Base-by-base conservation (phyloP, 2,888 invertebrate genomes). In the Merodon equestris region DNA sequence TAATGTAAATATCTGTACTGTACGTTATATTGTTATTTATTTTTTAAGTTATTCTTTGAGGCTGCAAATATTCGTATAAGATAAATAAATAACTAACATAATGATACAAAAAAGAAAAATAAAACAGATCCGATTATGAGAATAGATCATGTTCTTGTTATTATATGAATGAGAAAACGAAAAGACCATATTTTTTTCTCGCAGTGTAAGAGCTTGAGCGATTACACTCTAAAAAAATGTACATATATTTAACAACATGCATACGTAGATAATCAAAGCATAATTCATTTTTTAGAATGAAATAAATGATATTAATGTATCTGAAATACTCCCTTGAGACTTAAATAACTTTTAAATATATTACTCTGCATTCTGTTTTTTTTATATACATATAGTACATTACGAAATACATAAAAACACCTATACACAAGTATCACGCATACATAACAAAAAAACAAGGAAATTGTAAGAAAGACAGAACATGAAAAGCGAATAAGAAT, bases 31-130 rank as follows among this genome's bases (percentile, higher is more conserved):
- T 87, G 87, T 87, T 87, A 87, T 88, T 87, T 88, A 87, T 88
- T 87, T 85, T 86, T 86, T 87, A 87, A 88, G 87, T 88, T 87
- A 87, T 84, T 87, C 85, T 87, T 87, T 83, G 87, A 88, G 88
- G 88, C 88, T 87, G 86, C 85, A 85, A 77, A 81, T 82, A 50
- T 68, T 70, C 48, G 34, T 63, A 58, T 51, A 51, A 44, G 47
- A 34, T 40, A 56, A 64, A 27, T 51, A 18, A 40, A 60, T 36
- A 34, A 38, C n/a, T 36, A 42, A 45, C 56, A 58, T 10, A 14
- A 61, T n/a, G n/a, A n/a, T n/a, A n/a, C n/a, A n/a, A n/a, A n/a
- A n/a, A n/a, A n/a, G n/a, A 42, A 42, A 58, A 44, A 54, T 13
- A 17, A 2, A 27, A 4, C 3, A 27, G 27, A 27, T 27, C 27